Percentiles rank a stretch among this genome's conserved stretches.
Evolutionary conservation across 2,797 vertebrate species (phyloP).

Genomic region (Cossypha heuglini): DNA sequence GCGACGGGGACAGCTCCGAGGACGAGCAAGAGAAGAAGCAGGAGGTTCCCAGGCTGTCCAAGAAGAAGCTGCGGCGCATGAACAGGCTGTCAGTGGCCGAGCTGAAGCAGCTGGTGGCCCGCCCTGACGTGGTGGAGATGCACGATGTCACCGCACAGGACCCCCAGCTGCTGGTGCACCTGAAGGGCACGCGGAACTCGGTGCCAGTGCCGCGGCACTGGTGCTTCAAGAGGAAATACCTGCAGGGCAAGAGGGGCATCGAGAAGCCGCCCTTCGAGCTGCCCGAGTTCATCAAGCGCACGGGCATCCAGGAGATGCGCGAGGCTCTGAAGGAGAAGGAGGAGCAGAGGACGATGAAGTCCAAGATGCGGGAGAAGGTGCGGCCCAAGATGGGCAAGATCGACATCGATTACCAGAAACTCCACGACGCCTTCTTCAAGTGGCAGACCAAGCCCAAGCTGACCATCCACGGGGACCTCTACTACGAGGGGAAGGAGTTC

Average conservation of each 20-base stretch:
- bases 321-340: not conserved
- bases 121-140: too few relatives aligned
- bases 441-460: conserved; percentile 90
- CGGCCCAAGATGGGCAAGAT: conserved; percentile 83
- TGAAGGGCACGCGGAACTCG: too few relatives aligned
- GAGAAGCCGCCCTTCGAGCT: too few relatives aligned
- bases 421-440: conserved; percentile 95
- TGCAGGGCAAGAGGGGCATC: too few relatives aligned
- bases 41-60: conserved; percentile 88
- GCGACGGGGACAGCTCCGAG: not conserved
- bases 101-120: conserved; percentile 83
- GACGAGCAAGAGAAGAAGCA: not conserved
- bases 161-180: too few relatives aligned
- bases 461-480: not conserved
- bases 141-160: too few relatives aligned
- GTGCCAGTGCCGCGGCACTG: too few relatives aligned
- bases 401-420: conserved; percentile 95
- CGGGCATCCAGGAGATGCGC: not conserved
- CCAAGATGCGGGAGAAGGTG: not conserved
- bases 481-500: not conserved
- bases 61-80: conserved; percentile 94
- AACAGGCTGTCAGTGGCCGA: conserved; percentile 93
- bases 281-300: too few relatives aligned
- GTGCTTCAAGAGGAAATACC: too few relatives aligned
- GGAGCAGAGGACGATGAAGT: not conserved